These are phyloP conservation scores for Saccostrea glomerata DNA, from an alignment of 1,140 invertebrate genomes.

Conservation along the genomic window DNA sequence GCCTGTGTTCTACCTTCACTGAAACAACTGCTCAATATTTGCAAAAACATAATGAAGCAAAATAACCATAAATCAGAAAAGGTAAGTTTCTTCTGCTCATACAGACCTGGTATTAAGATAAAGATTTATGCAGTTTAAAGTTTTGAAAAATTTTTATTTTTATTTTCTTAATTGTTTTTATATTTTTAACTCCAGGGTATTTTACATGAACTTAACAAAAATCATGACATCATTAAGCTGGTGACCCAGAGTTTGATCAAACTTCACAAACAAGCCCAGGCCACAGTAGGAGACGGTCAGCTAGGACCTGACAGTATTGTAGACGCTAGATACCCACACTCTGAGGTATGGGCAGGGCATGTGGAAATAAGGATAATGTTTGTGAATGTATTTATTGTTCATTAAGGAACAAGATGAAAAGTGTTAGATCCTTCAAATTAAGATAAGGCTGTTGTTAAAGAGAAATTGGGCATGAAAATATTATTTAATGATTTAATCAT, in stretches of 20 bases:
- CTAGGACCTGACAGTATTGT: constrained; percentile 77
- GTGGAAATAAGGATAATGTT: no score
- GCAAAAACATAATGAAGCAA: constrained; percentile 79
- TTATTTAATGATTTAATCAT: no score
- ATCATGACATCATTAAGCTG: constrained; percentile 80
- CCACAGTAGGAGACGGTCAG: constrained; percentile 67
- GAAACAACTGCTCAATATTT: constrained; percentile 80
- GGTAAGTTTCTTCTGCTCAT: constrained; percentile 65
- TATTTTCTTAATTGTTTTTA: background rate
- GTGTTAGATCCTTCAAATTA: no score
- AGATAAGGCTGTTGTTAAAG: no score
- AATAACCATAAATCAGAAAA: constrained; percentile 80
- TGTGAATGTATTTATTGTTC: no score
- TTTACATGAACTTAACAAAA: constrained; percentile 80
- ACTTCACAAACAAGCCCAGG: constrained; percentile 79
- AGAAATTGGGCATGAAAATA: no score
- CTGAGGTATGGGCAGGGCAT: constrained; percentile 74
- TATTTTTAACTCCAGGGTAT: constrained; percentile 73
- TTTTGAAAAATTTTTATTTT: no score
- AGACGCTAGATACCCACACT: constrained; percentile 80
- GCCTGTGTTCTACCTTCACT: constrained; percentile 79
- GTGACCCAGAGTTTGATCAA: constrained; percentile 80
- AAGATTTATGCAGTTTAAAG: no score
- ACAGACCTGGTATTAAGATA: no score
- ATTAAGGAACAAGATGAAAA: no score